phyloP scores from a whole-genome alignment of 2,888 invertebrate species.

The Acleris cristana region DNA sequence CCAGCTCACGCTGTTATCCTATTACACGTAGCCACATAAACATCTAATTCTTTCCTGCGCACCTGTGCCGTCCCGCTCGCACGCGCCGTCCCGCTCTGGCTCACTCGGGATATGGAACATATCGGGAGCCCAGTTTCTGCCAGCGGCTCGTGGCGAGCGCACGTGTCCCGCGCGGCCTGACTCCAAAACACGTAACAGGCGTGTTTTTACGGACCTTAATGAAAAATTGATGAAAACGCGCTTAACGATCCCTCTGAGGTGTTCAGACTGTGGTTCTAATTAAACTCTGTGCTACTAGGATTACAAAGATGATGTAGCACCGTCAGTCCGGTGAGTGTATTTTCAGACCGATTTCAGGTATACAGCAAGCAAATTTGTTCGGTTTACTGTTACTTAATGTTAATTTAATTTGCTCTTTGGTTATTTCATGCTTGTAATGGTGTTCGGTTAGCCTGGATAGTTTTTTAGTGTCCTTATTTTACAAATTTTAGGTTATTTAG shows the following conservation, averaged over 20 bases:
- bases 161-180: constrained; percentile 48
- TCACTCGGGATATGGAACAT: constrained; percentile 50
- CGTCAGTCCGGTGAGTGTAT: constrained; percentile 70
- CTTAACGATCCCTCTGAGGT: constrained; percentile 53
- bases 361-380: constrained; percentile 42
- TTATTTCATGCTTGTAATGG: constrained; percentile 43
- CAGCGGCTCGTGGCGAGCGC: constrained; percentile 60
- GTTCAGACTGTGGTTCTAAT: constrained; percentile 55
- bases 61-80: constrained; percentile 72
- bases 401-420: constrained; percentile 40
- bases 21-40: constrained; percentile 79
- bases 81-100: constrained; percentile 52
- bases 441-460: constrained; percentile 37
- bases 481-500: background rate
- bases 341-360: constrained; percentile 66
- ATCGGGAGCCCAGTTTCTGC: constrained; percentile 70
- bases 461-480: constrained; percentile 5
- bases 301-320: constrained; percentile 60
- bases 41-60: constrained; percentile 82
- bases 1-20: constrained; percentile 70
- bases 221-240: constrained; percentile 69
- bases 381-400: constrained; percentile 39
- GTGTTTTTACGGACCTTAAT: constrained; percentile 72
- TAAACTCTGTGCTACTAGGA: constrained; percentile 60
- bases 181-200: constrained; percentile 55